Base-by-base conservation (phyloP, 1,140 invertebrate genomes). In the Drosophila tristis region DNA sequence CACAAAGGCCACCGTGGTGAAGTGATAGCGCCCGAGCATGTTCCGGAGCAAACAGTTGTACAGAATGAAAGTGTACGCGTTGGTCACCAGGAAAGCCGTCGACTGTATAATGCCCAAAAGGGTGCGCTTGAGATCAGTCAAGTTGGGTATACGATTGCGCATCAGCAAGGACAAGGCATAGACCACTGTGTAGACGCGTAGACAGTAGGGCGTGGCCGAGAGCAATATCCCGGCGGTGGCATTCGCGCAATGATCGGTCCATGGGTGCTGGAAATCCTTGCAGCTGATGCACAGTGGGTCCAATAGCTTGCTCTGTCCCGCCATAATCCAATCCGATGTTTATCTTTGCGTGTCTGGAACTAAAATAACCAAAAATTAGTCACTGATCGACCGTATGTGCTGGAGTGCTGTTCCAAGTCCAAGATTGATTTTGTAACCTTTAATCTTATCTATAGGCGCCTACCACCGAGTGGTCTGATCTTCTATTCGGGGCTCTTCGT, bases 81-180 rank as follows among this genome's bases (percentile, higher is more conserved):
- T 96, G 77, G 94, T 95, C 35, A 95, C 95, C 20, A 97, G 92
- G 91, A 97, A 97, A 1, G 94, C 93, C 0, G 95, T 95, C 1
- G 96, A 97, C 90, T 95, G 95, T 3, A 96, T 64, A 50, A 96
- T 95, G 48, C 95, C 95, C 25, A 93, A 82, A 2, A 96, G 45
- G 2, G 95, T 95, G 84, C 93, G 94, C 75, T 93, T 94, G 16
- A 96, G 74, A 79, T 96, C 96, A 78, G 94, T 92, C 67, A 93
- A 90, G 1, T 93, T 93, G 25, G 95, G 95, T 66, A 95, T 92
- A 67, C 94, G 94, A 66, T 94, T 94, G 86, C 93, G 95, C 93
- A 96, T 94, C 45, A 96, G 91, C 39, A 96, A 92, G 8, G 96
- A 94, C 93, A 97, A 96, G 90, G 95, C 89, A 91, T 97, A 97